Conservation (phyloP, 2,113 vertebrate species). For the Spea multiplicata region DNA sequence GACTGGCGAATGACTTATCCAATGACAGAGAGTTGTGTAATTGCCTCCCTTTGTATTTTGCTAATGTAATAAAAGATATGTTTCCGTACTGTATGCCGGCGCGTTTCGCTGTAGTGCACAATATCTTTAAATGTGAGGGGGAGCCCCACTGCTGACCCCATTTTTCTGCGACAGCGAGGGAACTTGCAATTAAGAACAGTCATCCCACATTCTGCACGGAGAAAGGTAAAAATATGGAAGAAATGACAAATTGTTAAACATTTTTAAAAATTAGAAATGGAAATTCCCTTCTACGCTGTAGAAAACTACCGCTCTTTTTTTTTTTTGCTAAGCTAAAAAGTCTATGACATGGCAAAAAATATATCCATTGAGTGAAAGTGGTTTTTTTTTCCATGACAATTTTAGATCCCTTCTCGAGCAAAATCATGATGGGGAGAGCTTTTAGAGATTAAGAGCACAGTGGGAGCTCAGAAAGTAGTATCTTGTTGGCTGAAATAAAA, state of each 20-base stretch:
- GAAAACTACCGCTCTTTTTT: background rate
- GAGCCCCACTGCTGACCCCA: too few species aligned
- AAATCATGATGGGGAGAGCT: constrained; percentile 12
- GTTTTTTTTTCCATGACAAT: constrained; percentile 6
- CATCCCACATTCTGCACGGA: too few species aligned
- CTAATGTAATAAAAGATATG: too few species aligned
- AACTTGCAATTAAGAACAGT: too few species aligned
- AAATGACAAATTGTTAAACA: background rate
- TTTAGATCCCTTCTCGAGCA: constrained; percentile 9
- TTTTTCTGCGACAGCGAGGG: too few species aligned
- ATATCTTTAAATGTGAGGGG: too few species aligned
- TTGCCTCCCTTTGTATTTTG: too few species aligned
- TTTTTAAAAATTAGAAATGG: background rate
- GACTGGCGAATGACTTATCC: too few species aligned
- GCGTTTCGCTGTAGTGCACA: too few species aligned
- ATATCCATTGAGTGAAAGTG: constrained; percentile 11
- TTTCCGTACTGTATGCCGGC: too few species aligned
- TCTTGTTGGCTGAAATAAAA: constrained; percentile 8
- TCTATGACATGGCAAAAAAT: constrained; percentile 31
- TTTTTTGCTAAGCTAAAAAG: background rate
- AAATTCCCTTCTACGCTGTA: background rate
- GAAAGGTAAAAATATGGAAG: background rate
- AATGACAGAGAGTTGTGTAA: too few species aligned
- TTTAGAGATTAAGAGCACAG: constrained; percentile 14
- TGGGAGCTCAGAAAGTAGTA: background rate